phyloP scores from a whole-genome alignment of 1,140 invertebrate genomes.

The Lepidotrigona ventralis region DNA sequence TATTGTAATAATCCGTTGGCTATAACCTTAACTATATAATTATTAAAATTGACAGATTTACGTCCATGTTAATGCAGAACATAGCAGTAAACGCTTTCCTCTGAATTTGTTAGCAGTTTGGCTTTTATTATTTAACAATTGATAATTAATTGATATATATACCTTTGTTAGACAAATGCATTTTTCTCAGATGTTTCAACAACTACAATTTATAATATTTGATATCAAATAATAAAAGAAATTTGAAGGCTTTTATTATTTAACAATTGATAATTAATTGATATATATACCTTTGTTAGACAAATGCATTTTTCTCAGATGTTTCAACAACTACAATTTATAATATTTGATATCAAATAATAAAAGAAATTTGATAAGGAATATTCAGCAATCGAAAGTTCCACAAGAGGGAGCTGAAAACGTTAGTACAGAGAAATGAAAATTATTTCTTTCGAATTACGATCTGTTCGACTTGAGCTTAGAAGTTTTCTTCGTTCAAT shows the following conservation, averaged over 20 bases:
- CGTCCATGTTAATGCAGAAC: conserved; percentile 35
- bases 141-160: not conserved
- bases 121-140: not conserved
- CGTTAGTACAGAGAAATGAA: not conserved
- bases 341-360: not conserved
- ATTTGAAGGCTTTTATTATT: conserved; percentile 4
- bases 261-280: not conserved
- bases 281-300: not conserved
- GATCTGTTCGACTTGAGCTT: not conserved
- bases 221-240: too few species aligned
- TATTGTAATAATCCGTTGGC: not conserved
- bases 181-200: not conserved
- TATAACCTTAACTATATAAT: conserved; percentile 47
- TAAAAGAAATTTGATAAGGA: not conserved
- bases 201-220: not conserved
- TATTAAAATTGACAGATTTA: conserved; percentile 52
- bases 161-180: not conserved
- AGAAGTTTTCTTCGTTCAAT: not conserved
- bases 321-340: not conserved
- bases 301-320: not conserved
- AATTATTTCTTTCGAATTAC: not conserved
- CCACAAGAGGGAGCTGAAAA: conserved; percentile 16
- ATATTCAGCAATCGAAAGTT: not conserved
- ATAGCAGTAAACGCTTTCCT: conserved; percentile 20
- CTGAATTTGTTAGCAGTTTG: not conserved